These are phyloP conservation scores for Naja naja DNA, from an alignment of 2,113 vertebrate species.

Conservation along the genomic window DNA sequence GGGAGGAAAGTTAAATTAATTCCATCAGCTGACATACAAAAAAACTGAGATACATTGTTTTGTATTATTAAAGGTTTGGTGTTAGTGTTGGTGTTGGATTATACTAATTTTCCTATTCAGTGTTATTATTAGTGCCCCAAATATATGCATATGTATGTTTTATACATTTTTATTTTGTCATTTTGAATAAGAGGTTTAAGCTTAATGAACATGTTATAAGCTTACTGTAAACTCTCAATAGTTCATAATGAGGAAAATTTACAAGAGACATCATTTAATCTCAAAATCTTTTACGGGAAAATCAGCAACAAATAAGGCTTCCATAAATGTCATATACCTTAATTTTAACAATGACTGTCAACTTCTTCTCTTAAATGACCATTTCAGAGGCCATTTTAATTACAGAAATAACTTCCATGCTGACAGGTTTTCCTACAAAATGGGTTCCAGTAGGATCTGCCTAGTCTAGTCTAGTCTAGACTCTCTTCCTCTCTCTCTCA, in stretches of 20 bases:
- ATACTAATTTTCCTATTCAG: background rate
- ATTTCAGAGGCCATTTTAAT: conserved; percentile 74
- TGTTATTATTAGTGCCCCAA: background rate
- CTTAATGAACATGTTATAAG: background rate
- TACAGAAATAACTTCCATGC: conserved; percentile 64
- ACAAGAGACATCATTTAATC: conserved; percentile 37
- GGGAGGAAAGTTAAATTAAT: background rate
- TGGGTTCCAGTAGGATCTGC: conserved; percentile 72
- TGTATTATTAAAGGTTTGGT: background rate
- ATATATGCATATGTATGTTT: conserved; percentile 19
- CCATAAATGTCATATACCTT: conserved; percentile 52
- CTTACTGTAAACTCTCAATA: background rate
- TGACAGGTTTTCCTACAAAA: conserved; percentile 75
- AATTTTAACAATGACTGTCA: conserved; percentile 65
- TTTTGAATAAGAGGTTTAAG: conserved; percentile 34
- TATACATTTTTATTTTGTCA: background rate
- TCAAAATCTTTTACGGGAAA: conserved; percentile 8
- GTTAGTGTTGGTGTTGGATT: background rate
- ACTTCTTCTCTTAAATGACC: conserved; percentile 61
- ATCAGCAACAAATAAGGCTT: conserved; percentile 43
- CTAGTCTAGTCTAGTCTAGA: conserved; percentile 44
- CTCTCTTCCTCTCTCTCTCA: too few species aligned
- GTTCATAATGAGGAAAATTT: conserved; percentile 39
- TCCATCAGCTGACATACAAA: background rate
- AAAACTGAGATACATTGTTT: background rate